phyloP scores from a whole-genome alignment of 2,113 vertebrate genomes.

The Embiotoca jacksoni region DNA sequence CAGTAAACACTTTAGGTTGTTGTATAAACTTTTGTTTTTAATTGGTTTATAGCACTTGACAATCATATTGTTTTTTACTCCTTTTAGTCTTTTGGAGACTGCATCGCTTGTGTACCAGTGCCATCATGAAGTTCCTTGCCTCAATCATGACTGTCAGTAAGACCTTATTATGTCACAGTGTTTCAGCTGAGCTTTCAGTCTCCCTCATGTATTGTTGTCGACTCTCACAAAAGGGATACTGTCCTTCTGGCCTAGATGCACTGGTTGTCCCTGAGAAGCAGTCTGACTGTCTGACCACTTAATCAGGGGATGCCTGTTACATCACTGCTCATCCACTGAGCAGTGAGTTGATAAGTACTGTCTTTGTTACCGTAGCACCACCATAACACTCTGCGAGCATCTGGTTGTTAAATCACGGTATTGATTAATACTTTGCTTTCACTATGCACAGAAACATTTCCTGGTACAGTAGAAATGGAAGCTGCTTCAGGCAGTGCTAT shows the following conservation, averaged over 20 bases:
- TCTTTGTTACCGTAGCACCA: constrained; percentile 30
- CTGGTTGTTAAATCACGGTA: neutral
- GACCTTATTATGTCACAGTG: constrained; percentile 8
- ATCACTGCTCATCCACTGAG: constrained; percentile 35
- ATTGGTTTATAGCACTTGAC: too few species aligned
- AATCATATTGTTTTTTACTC: neutral
- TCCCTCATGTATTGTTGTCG: neutral
- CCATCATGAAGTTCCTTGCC: neutral
- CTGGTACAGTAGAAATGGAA: neutral
- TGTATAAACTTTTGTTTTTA: too few species aligned
- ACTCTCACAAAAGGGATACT: constrained; percentile 45
- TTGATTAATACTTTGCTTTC: neutral
- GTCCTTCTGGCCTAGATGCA: constrained; percentile 32
- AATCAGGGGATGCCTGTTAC: constrained; percentile 50
- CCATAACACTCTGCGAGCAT: neutral
- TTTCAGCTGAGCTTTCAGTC: constrained; percentile 8
- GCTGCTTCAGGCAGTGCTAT: neutral
- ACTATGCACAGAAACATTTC: neutral
- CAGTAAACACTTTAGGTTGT: too few species aligned
- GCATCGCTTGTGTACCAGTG: too few species aligned
- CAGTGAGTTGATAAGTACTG: constrained; percentile 29
- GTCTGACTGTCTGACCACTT: constrained; percentile 44
- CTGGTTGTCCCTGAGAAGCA: constrained; percentile 35
- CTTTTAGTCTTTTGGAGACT: neutral
- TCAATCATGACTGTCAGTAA: neutral